Percentiles rank a stretch among this genome's conserved stretches.
Evolutionary conservation across 2,888 invertebrate species (phyloP).

Genomic region (Cerastoderma edule): DNA sequence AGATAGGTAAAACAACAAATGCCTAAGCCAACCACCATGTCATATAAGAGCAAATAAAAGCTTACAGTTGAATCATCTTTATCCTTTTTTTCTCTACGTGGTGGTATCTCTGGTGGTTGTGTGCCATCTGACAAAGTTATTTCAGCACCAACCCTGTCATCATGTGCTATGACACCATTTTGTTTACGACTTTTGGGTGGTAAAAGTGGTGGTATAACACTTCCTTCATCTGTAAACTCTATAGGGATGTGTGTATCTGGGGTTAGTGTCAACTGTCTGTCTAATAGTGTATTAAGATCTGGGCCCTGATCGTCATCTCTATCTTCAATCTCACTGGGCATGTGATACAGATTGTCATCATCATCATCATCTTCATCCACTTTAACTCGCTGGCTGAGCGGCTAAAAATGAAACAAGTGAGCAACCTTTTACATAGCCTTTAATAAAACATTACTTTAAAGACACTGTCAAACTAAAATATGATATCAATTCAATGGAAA

Average conservation of each 20-base stretch:
- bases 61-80: slow-evolving; percentile 45
- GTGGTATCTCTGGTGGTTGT: slow-evolving; percentile 73
- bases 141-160: slow-evolving; percentile 11
- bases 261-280: slow-evolving; percentile 77
- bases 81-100: slow-evolving; percentile 69
- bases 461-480: too few species aligned
- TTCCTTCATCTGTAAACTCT: slow-evolving; percentile 34
- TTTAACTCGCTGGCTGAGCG: not conserved
- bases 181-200: slow-evolving; percentile 73
- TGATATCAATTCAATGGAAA: too few species aligned
- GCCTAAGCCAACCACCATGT: too few species aligned
- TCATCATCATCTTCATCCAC: slow-evolving; percentile 6
- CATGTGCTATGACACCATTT: slow-evolving; percentile 67
- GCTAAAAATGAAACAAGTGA: slow-evolving; percentile 1
- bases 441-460: too few species aligned
- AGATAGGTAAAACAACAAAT: not conserved
- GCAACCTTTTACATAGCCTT: too few species aligned
- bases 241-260: slow-evolving; percentile 71
- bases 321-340: slow-evolving; percentile 40
- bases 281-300: slow-evolving; percentile 74
- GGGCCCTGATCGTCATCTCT: slow-evolving; percentile 69
- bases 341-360: slow-evolving; percentile 38
- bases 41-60: too few species aligned
- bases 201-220: slow-evolving; percentile 83
- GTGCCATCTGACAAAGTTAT: slow-evolving; percentile 41